Percentiles rank a stretch among this genome's conserved stretches.
phyloP scores from a whole-genome alignment of 2,888 invertebrate species.

The Leucophenga maculata region DNA sequence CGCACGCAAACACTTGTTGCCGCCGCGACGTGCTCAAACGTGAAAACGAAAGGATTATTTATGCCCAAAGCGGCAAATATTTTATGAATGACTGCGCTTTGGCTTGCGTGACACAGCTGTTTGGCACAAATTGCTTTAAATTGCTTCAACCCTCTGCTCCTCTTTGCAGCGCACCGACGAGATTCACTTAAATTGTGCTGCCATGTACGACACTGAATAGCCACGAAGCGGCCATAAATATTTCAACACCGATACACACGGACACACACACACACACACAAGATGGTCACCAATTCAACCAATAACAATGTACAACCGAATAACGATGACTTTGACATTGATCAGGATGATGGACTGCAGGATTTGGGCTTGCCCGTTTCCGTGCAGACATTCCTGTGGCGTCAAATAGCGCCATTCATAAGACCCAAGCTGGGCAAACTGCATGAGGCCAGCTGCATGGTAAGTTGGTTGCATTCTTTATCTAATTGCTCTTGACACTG shows the following conservation, averaged over 20 bases:
- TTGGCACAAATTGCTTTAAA: background rate
- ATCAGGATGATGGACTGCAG: slow-evolving; percentile 77
- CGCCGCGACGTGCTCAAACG: background rate
- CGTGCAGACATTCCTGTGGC: slow-evolving; percentile 97
- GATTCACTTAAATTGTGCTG: no score
- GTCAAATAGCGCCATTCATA: slow-evolving; percentile 97
- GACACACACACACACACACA: slow-evolving; percentile 37
- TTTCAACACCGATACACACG: background rate
- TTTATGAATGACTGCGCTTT: slow-evolving; percentile 24
- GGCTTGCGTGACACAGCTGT: slow-evolving; percentile 22
- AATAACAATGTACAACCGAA: slow-evolving; percentile 60
- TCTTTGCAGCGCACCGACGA: background rate
- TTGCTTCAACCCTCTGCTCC: background rate
- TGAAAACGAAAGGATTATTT: background rate
- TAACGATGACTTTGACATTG: slow-evolving; percentile 68
- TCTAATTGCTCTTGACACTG: background rate
- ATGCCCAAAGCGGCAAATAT: background rate
- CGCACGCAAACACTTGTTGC: slow-evolving; percentile 68
- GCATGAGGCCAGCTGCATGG: slow-evolving; percentile 97
- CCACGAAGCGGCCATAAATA: background rate
- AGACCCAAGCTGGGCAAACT: slow-evolving; percentile 95
- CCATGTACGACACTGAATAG: no score
- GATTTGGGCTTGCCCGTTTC: slow-evolving; percentile 92
- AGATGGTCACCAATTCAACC: slow-evolving; percentile 51
- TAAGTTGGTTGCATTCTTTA: slow-evolving; percentile 74